These are phyloP conservation scores for Columba janthina DNA, from an alignment of 2,113 vertebrate species.

Conservation along the genomic window DNA sequence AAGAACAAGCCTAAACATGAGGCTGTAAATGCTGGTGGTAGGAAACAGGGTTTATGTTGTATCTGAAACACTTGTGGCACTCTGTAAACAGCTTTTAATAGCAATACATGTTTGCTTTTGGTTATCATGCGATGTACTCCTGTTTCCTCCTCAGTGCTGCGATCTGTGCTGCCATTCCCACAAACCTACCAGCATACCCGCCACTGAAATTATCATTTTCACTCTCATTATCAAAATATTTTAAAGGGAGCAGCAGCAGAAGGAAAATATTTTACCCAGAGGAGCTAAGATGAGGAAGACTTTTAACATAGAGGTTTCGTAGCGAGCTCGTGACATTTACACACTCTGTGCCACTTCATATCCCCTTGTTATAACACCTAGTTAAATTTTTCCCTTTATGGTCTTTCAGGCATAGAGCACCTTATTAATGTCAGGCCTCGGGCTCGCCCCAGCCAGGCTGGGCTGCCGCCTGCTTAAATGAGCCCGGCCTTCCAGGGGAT, in stretches of 20 bases:
- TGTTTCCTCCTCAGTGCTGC: not conserved
- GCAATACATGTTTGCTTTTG: not conserved
- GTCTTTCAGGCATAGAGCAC: constrained; percentile 45
- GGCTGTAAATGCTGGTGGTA: not conserved
- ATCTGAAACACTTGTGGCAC: not conserved
- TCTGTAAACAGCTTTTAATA: constrained; percentile 25
- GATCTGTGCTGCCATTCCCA: not conserved
- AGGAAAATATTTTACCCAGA: not conserved
- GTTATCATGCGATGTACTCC: not conserved
- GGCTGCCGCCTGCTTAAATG: not conserved
- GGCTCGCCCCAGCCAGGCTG: not conserved
- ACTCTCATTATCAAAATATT: not conserved
- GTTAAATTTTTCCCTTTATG: constrained; percentile 66
- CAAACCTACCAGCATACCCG: rapidly evolving
- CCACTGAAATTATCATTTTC: not conserved
- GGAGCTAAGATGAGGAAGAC: not conserved
- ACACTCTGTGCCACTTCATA: constrained; percentile 38
- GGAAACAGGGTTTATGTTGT: not conserved
- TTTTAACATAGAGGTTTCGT: not conserved
- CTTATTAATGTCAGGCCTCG: constrained; percentile 53
- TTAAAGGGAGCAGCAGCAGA: not conserved
- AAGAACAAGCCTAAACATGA: not conserved
- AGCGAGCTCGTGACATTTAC: not conserved
- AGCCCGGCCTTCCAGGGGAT: constrained; percentile 16
- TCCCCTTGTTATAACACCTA: constrained; percentile 64